Evolutionary conservation across 1,140 invertebrate species (phyloP), one percentile per base, ranked within the genome.

Genomic region (Belonocnema kinseyi): DNA sequence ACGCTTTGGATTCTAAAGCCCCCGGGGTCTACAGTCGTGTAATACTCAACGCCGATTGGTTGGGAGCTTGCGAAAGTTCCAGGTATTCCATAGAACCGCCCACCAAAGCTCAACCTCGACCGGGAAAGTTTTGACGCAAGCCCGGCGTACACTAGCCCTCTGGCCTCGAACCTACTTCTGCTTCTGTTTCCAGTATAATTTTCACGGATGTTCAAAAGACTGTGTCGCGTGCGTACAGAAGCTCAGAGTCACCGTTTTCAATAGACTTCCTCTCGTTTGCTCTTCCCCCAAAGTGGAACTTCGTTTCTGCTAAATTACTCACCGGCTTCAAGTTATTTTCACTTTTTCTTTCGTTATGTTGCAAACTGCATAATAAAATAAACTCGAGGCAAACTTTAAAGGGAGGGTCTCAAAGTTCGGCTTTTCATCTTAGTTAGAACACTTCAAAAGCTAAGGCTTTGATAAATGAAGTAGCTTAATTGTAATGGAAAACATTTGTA

Each of bases 41-140:
- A 66, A 66, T 66, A 66, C 61, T 66, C 61, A n/a, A 76, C 80
- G 81, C 83, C 81, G 80, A 90, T 89, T 90, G 89, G 89, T 80
- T 84, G 85, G 76, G 84, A 88, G 85, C 87, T 88, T 87, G 84
- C 87, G 83, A 88, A 89, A 89, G 85, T 89, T 87, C 83, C 87
- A 90, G 88, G 87, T 90, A 88, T 83, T 78, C 82, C 80, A 76
- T 80, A 83, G 87, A 76, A 86, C 84, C 87, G 87, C 88, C 88
- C 85, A 88, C 85, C 76, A 74, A 82, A 85, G 80, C 71, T 72
- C 46, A 21, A 10, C 17, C 71, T 51, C 50, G 76, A 82, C 83
- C 75, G 88, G 73, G 78, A 84, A 90, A 89, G 89, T 90, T 90
- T 90, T 85, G 88, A 87, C 89, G 79, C 82, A 80, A 79, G 80